These are phyloP conservation scores for Melanerpes formicivorus DNA, from an alignment of 2,113 vertebrate genomes.

Conservation along the genomic window DNA sequence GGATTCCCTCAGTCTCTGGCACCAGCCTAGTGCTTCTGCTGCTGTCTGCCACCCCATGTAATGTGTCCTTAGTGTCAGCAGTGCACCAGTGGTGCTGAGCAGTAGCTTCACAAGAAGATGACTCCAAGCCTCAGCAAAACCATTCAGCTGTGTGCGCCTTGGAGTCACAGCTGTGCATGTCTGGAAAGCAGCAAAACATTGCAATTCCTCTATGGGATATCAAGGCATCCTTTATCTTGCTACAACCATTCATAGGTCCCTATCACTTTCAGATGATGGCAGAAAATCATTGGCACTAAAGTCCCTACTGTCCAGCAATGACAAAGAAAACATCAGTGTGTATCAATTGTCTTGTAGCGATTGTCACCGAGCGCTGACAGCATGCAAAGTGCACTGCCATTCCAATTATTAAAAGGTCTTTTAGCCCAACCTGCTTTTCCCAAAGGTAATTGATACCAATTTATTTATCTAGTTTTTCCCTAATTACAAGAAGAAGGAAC, in stretches of 20 bases:
- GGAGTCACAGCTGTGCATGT: background rate
- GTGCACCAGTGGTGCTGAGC: background rate
- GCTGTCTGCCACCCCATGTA: background rate
- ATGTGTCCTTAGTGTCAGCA: background rate
- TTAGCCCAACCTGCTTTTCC: slow-evolving; percentile 49
- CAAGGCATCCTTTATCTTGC: slow-evolving; percentile 71
- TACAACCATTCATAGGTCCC: slow-evolving; percentile 61
- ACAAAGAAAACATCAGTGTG: slow-evolving; percentile 69
- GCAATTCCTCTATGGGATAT: slow-evolving; percentile 29
- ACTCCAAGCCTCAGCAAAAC: slow-evolving; percentile 50
- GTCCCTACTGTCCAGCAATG: slow-evolving; percentile 65
- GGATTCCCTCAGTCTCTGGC: background rate
- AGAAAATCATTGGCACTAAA: slow-evolving; percentile 78
- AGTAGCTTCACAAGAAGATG: background rate
- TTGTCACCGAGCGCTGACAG: slow-evolving; percentile 55
- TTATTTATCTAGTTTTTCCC: slow-evolving; percentile 68
- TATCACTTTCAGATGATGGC: slow-evolving; percentile 75
- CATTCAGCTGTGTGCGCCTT: slow-evolving; percentile 2
- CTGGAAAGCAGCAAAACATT: slow-evolving; percentile 40
- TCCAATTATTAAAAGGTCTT: slow-evolving; percentile 61
- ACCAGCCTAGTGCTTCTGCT: background rate
- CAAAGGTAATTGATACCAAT: slow-evolving; percentile 55
- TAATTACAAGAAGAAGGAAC: slow-evolving; percentile 56
- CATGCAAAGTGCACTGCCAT: slow-evolving; percentile 56
- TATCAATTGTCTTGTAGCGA: slow-evolving; percentile 62